Conservation (phyloP, 1,140 invertebrate genomes). For the Acyrthosiphon pisum region DNA sequence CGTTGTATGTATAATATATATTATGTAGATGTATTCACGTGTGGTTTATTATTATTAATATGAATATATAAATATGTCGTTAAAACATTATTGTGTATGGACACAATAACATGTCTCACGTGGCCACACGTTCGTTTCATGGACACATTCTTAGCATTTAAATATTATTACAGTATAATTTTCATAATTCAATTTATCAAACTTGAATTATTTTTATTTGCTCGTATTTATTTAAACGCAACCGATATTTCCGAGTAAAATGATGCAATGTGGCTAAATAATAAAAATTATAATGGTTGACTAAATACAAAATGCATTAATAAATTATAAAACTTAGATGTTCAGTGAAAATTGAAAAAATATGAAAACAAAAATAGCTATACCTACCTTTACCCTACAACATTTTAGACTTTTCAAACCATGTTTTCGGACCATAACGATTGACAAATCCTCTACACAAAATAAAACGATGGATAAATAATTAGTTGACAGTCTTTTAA, state of each 20-base stretch:
- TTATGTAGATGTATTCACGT: not conserved
- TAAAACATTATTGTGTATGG: constrained; percentile 4
- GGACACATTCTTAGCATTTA: not conserved
- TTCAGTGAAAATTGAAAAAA: not conserved
- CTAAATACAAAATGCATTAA: not conserved
- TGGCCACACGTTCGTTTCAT: not conserved
- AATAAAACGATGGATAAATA: not conserved
- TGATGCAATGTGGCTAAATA: not conserved
- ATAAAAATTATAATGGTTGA: not conserved
- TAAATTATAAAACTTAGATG: not conserved
- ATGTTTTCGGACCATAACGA: not conserved
- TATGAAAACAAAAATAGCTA: not conserved
- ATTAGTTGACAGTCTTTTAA: not conserved
- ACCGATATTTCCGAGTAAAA: not conserved
- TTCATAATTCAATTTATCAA: not conserved
- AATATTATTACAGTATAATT: constrained; percentile 3
- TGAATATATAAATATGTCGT: constrained; percentile 13
- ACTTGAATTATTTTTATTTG: not conserved
- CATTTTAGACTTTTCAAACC: not conserved
- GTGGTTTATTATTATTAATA: constrained; percentile 2
- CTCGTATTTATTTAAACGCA: not conserved
- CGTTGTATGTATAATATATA: not conserved
- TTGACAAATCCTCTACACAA: not conserved
- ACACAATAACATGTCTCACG: not conserved
- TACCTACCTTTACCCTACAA: not conserved